phyloP scores from a whole-genome alignment of 30 jellyfish, hydroid and myxozoan species.

The Hydra vulgaris region DNA sequence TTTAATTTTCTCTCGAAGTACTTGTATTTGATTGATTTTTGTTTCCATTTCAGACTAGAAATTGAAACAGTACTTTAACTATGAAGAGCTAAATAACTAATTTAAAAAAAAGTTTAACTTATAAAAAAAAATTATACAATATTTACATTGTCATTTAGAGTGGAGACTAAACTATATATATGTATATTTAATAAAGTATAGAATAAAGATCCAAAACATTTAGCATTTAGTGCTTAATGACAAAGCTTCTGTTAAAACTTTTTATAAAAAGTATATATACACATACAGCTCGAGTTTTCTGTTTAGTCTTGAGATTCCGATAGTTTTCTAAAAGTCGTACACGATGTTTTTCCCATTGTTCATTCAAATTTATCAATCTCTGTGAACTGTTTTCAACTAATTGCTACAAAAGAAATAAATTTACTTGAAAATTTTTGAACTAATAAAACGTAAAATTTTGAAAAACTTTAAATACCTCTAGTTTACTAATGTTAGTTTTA shows the following conservation, averaged over 20 bases:
- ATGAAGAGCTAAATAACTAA: too few species aligned
- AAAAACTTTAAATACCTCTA: slow-evolving; percentile 51
- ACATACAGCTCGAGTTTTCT: slow-evolving; percentile 69
- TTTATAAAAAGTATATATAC: too few species aligned
- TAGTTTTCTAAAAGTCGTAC: slow-evolving; percentile 55
- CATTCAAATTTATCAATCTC: slow-evolving; percentile 60
- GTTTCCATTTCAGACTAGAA: slow-evolving; percentile 78
- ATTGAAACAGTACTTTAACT: too few species aligned
- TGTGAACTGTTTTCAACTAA: slow-evolving; percentile 74
- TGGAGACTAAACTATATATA: too few species aligned
- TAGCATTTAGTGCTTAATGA: too few species aligned
- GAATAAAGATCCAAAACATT: too few species aligned
- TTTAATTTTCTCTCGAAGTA: slow-evolving; percentile 74
- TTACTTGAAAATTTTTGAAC: not conserved
- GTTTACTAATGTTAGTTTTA: slow-evolving; percentile 52
- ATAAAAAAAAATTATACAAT: too few species aligned
- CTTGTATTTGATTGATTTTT: slow-evolving; percentile 48
- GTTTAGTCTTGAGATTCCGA: slow-evolving; percentile 68
- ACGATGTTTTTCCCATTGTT: slow-evolving; percentile 96
- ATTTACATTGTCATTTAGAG: too few species aligned
- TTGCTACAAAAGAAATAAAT: slow-evolving; percentile 42
- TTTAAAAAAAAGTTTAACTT: too few species aligned
- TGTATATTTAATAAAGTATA: too few species aligned
- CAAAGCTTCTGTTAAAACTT: too few species aligned
- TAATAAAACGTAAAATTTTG: not conserved